Evolutionary conservation across 1,140 invertebrate genomes (phyloP).

Genomic region (Plutomurus gul): DNA sequence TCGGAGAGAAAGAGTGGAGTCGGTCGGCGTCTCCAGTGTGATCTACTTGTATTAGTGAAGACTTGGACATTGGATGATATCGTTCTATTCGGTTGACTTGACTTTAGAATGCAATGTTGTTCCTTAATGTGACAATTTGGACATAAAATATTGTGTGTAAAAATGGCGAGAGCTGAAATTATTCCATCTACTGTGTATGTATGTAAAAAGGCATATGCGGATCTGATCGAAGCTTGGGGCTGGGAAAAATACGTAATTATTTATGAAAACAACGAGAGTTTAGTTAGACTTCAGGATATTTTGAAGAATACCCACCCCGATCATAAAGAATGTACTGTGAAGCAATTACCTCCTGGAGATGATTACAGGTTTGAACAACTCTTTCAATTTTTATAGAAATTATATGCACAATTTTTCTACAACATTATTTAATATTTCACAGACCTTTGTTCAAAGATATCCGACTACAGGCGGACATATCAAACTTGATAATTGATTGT

Average conservation of each 20-base stretch:
- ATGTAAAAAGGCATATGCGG: constrained; percentile 59
- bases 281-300: constrained; percentile 63
- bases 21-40: too few relatives aligned
- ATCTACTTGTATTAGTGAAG: too few relatives aligned
- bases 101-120: too few relatives aligned
- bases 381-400: not conserved
- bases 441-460: constrained; percentile 61
- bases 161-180: not conserved
- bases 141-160: too few relatives aligned
- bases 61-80: too few relatives aligned
- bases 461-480: constrained; percentile 57
- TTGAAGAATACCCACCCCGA: constrained; percentile 37
- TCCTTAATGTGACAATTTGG: too few relatives aligned
- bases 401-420: constrained; percentile 12
- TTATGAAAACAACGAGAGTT: constrained; percentile 64
- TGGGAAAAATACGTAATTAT: constrained; percentile 64
- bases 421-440: constrained; percentile 21
- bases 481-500: constrained; percentile 63
- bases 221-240: constrained; percentile 60
- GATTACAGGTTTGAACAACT: constrained; percentile 50
- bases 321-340: constrained; percentile 57
- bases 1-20: too few relatives aligned
- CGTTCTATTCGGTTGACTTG: too few relatives aligned
- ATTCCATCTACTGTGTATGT: not conserved
- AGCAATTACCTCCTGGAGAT: constrained; percentile 57